phyloP scores from a whole-genome alignment of 2,797 vertebrate genomes.

The Synaphobranchus kaupii region DNA sequence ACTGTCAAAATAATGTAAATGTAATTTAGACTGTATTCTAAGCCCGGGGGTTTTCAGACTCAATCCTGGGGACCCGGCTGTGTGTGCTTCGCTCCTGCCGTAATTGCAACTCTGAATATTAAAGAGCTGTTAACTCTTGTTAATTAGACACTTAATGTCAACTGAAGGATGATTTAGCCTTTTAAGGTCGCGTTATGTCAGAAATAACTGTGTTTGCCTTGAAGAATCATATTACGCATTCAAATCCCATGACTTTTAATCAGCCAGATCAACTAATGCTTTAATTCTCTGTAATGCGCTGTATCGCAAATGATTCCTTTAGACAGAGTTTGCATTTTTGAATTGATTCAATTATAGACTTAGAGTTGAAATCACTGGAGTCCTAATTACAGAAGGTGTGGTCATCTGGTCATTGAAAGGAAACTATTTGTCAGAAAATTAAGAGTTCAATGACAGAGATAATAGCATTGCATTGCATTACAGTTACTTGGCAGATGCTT shows the following conservation, averaged over 20 bases:
- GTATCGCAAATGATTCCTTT: background rate
- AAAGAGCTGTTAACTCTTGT: background rate
- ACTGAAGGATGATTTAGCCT: background rate
- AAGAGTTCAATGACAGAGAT: background rate
- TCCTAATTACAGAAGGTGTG: background rate
- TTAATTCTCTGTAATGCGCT: background rate
- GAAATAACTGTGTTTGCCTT: background rate
- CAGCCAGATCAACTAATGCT: background rate
- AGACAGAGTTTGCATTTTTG: background rate
- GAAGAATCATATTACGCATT: background rate
- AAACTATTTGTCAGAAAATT: background rate
- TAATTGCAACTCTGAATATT: slow-evolving; percentile 6
- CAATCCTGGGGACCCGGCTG: background rate
- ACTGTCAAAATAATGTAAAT: background rate
- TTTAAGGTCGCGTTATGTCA: background rate
- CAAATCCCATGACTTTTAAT: background rate
- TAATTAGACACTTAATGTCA: background rate
- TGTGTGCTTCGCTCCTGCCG: background rate
- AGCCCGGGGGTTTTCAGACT: background rate
- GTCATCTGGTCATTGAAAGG: background rate
- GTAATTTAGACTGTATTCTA: background rate
- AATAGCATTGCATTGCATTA: background rate
- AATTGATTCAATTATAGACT: background rate
- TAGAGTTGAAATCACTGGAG: background rate
- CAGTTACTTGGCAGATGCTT: no score